Base-by-base conservation (phyloP, 2,888 invertebrate genomes). In the Drosophila multiciliata region DNA sequence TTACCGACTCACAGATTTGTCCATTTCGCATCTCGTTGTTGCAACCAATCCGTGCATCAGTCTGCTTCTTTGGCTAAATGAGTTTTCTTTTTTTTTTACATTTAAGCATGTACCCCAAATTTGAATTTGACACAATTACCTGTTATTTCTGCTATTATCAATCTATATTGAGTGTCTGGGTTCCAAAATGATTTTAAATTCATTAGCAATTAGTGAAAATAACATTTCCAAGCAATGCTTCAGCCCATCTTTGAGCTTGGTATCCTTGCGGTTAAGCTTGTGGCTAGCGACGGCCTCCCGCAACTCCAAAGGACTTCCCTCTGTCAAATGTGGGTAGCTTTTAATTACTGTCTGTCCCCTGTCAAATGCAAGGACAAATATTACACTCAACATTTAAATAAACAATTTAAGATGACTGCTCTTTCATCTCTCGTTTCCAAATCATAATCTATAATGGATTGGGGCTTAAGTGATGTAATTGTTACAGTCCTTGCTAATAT, bases 61-160 rank as follows among this genome's bases (percentile, higher is more conserved):
- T 33, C 48, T 53, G 58, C 29, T 29, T n/a, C 15, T 66, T 42
- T 68, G 59, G 20, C 26, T 88, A 83, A 82, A 86, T 88, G 83
- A 76, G 78, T 86, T 86, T 83, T 74, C 83, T 86, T 86, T 86
- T 86, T 86, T 86, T 86, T 86, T 75, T 54, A 45, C 55, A 64
- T 53, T 63, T 70, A 36, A 38, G 32, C 45, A 45, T 57, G 23
- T 70, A 53, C 45, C 64, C 57, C 57, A 48, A 29, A 29, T 6
- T 23, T 33, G 8, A 59, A 66, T 50, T 62, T 59, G 54, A 12
- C 2, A 38, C 48, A 60, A 62, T 68, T 38, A 33, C 32, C 15
- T 53, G 20, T 2, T 20, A 52, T 32, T n/a, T 7, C 15, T 20
- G 5, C n/a, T n/a, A n/a, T n/a, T 45, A 23, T 15, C 3, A 2